Percentiles rank a stretch among this genome's conserved stretches.
These are phyloP conservation scores for Pogonognathellus flavescens DNA, from an alignment of 1,140 invertebrate species.

Conservation along the genomic window DNA sequence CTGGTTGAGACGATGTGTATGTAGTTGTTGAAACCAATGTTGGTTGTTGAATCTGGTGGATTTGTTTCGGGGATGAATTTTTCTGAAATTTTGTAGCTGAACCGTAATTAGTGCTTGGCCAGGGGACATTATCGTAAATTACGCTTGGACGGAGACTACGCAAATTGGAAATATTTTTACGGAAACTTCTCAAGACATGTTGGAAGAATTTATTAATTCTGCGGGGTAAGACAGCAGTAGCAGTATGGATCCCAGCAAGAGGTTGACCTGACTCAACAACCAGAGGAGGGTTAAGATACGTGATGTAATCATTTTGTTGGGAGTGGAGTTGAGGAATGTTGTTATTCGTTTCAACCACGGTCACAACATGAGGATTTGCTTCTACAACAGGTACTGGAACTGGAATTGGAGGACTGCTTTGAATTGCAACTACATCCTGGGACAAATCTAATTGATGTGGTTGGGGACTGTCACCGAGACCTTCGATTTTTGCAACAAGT, in stretches of 20 bases:
- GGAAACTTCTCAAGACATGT: not conserved
- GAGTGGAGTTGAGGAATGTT: not conserved
- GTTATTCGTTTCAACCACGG: not conserved
- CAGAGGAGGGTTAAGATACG: not conserved
- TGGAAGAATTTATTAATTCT: slow-evolving; percentile 25
- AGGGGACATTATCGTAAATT: not conserved
- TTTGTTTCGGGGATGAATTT: not conserved
- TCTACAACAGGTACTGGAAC: not conserved
- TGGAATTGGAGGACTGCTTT: not conserved
- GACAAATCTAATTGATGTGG: slow-evolving; percentile 15
- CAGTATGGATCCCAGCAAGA: not conserved
- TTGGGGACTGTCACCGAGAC: not conserved
- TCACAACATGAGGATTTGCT: too few relatives aligned
- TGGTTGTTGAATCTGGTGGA: not conserved
- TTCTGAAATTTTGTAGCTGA: not conserved
- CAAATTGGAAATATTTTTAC: not conserved
- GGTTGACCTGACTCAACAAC: not conserved
- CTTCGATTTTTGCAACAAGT: slow-evolving; percentile 20
- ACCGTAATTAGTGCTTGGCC: not conserved
- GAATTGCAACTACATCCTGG: not conserved
- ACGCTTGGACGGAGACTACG: not conserved
- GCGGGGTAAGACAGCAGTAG: not conserved
- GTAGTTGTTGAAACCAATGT: not conserved
- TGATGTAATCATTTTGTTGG: not conserved
- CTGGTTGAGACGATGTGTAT: not conserved